Base-by-base conservation (phyloP, 2,113 vertebrate genomes). In the Alexandromys fortis region DNA sequence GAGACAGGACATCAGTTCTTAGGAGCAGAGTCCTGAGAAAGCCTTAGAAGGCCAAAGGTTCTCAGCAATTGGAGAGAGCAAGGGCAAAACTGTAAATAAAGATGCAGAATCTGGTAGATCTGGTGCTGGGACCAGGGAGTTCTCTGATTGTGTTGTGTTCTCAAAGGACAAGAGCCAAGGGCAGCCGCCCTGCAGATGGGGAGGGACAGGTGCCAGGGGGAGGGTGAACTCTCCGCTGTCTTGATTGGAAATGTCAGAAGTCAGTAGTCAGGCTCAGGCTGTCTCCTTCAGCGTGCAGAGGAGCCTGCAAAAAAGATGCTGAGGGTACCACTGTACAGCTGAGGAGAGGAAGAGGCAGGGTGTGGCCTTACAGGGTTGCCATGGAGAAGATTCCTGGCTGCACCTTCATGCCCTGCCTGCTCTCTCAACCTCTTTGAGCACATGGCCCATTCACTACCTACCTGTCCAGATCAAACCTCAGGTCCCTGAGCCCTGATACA, bases 11-110 rank as follows among this genome's bases (percentile, higher is more conserved):
- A 47, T 14, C 1, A 42, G 89, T 88, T 93, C 55, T 42, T 73
- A 89, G 78, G 79, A 94, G 30, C 30, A 2, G 6, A 61, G 63
- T 83, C 33, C 33, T 0, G 5, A 92, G 14, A 42, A 70, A 81
- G 16, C 16, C 35, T 7, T 52, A 49, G n/a, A 87, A 68, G 90
- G 47, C 61, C 65, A 95, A 68, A 67, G 28, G 16, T 42, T n/a
- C 73, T 58, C 47, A 89, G 58, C 52, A 70, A 21, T 24, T 45
- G 79, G 19, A 79, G 58, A 55, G 22, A 73, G 38, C 55, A 86
- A 93, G 75, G 88, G 68, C 5, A 35, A 93, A 83, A n/a, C 11
- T 33, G n/a, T 6, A 65, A 92, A 55, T 90, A 45, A 67, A 96
- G 81, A 95, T 87, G 33, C 70, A 7, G 78, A 19, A 33, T 45